Percentiles rank a stretch among this genome's conserved stretches.
These are phyloP conservation scores for Rhincodon typus DNA, from an alignment of 2,797 vertebrate species.

Conservation along the genomic window DNA sequence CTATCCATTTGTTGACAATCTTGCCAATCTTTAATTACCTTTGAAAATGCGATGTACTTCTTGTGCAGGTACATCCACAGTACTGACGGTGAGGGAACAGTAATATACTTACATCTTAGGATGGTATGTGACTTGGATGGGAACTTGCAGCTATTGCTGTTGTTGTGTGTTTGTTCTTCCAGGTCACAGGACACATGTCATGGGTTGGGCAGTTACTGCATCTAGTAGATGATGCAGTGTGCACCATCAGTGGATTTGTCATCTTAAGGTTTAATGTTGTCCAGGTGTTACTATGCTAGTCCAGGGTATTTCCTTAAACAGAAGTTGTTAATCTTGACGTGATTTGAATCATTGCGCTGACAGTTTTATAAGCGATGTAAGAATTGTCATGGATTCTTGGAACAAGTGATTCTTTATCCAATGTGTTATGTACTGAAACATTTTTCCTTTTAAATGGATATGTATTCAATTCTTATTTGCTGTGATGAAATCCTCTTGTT, in stretches of 20 bases:
- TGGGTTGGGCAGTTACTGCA: too few relatives aligned
- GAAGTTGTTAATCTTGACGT: neutral
- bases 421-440: neutral
- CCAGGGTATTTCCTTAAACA: neutral
- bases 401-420: neutral
- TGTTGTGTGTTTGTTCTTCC: too few relatives aligned
- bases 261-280: neutral
- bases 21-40: too few relatives aligned
- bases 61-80: too few relatives aligned
- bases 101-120: too few relatives aligned
- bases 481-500: too few relatives aligned
- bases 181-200: too few relatives aligned
- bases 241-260: neutral
- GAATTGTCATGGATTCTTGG: neutral
- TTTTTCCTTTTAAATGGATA: neutral
- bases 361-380: neutral
- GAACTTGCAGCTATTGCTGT: too few relatives aligned
- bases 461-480: neutral
- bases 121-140: too few relatives aligned
- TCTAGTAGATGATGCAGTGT: too few relatives aligned
- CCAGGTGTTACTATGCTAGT: neutral
- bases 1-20: neutral
- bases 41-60: too few relatives aligned
- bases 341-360: neutral
- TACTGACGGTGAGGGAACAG: too few relatives aligned